Evolutionary conservation across 2,888 invertebrate species (phyloP).

Genomic region (Ennomos erosarius): DNA sequence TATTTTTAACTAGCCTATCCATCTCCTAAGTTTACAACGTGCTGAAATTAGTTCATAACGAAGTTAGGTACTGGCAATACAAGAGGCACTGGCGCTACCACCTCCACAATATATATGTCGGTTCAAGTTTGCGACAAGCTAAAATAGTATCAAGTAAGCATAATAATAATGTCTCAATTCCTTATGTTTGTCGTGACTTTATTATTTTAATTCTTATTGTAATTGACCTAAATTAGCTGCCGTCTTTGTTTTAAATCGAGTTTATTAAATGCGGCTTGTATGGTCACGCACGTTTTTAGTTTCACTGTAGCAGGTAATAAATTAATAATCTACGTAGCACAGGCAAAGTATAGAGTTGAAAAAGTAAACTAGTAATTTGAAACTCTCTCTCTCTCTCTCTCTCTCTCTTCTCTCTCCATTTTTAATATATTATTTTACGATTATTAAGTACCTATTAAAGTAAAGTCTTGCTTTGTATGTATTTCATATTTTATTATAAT

Average conservation of each 20-base stretch:
- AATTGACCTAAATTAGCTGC: slow-evolving; percentile 25
- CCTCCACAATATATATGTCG: not conserved
- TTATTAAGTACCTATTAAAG: no score
- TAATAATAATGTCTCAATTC: slow-evolving; percentile 26
- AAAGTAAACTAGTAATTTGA: no score
- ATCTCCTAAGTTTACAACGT: slow-evolving; percentile 16
- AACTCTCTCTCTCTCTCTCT: no score
- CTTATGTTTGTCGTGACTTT: slow-evolving; percentile 25
- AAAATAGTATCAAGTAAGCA: slow-evolving; percentile 12
- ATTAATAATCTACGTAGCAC: not conserved
- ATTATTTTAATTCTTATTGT: slow-evolving; percentile 27
- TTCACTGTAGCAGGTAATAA: not conserved
- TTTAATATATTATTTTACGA: no score
- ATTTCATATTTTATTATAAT: no score
- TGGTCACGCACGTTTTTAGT: slow-evolving; percentile 19
- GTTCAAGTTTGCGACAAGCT: slow-evolving; percentile 9
- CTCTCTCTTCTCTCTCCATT: no score
- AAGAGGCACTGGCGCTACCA: not conserved
- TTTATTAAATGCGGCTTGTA: slow-evolving; percentile 13
- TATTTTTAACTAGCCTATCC: slow-evolving; percentile 23
- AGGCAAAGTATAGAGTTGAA: not conserved
- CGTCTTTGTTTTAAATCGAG: slow-evolving; percentile 25
- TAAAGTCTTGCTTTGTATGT: no score
- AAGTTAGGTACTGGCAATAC: slow-evolving; percentile 14
- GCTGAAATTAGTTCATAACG: slow-evolving; percentile 23